Percentiles rank a stretch among this genome's conserved stretches.
Evolutionary conservation across 2,888 invertebrate species (phyloP).

Genomic region (Diarsia rubi): DNA sequence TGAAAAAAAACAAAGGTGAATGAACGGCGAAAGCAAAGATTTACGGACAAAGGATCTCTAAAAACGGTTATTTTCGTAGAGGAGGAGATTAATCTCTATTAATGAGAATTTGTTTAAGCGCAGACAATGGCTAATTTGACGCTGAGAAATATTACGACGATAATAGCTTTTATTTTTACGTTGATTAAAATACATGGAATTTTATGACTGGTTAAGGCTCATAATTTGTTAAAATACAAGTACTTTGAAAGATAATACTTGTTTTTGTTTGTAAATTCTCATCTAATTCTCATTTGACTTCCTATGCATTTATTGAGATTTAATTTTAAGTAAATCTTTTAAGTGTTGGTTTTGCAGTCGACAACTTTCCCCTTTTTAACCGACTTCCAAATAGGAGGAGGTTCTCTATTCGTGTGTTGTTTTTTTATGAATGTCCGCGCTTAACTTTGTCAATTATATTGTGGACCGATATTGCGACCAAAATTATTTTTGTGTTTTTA

Average conservation of each 20-base stretch:
- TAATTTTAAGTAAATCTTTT: not conserved
- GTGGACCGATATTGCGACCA: no score
- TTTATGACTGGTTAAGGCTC: constrained; percentile 19
- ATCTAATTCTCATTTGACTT: not conserved
- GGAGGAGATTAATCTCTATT: constrained; percentile 54
- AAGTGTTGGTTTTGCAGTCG: no score
- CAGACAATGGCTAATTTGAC: constrained; percentile 62
- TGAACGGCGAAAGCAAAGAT: constrained; percentile 9
- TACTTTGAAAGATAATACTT: constrained; percentile 6
- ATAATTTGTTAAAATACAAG: constrained; percentile 1
- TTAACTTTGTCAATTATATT: no score
- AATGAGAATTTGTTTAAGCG: constrained; percentile 61
- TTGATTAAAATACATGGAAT: constrained; percentile 43
- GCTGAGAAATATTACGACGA: constrained; percentile 32
- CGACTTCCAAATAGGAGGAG: no score
- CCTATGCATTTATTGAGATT: accelerated
- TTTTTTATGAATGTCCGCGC: no score
- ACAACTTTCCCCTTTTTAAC: no score
- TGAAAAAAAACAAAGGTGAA: no score
- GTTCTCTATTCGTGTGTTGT: no score
- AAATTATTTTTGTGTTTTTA: no score
- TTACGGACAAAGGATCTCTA: constrained; percentile 38
- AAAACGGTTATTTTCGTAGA: constrained; percentile 42
- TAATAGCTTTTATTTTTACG: constrained; percentile 15
- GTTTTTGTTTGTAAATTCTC: not conserved